Conservation (phyloP, 1,140 invertebrate species). For the Scaptomyza graminum region DNA sequence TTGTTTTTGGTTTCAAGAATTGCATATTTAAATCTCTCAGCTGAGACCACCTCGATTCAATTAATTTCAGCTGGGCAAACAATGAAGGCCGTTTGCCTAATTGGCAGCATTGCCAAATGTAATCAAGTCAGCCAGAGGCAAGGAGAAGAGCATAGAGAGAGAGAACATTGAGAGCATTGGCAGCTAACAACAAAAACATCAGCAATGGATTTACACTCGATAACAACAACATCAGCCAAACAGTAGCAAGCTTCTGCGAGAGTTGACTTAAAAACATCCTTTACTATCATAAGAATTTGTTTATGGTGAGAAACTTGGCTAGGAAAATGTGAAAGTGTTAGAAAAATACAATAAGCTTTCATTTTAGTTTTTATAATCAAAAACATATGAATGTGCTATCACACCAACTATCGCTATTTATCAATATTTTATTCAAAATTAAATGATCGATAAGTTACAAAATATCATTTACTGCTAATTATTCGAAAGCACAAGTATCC, state of each 20-base stretch:
- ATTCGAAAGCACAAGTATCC: no score
- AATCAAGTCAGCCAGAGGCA: constrained; percentile 53
- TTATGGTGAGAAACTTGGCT: no score
- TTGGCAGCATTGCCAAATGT: constrained; percentile 64
- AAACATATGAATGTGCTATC: no score
- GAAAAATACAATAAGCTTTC: no score
- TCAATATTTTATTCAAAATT: no score
- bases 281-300: no score
- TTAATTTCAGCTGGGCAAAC: constrained; percentile 71
- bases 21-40: constrained; percentile 61
- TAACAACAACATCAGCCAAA: constrained; percentile 24
- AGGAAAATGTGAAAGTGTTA: no score
- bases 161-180: constrained; percentile 2
- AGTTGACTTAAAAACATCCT: no score
- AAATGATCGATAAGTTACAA: no score
- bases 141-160: neutral
- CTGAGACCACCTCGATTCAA: constrained; percentile 76
- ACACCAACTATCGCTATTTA: no score
- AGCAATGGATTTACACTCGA: constrained; percentile 49
- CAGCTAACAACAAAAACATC: constrained; percentile 55
- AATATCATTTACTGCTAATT: no score
- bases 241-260: neutral
- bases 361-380: no score
- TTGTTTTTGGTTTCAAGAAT: neutral
- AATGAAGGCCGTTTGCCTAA: constrained; percentile 68